These are phyloP conservation scores for Pomatostomus ruficeps DNA, from an alignment of 2,113 vertebrate genomes.

Conservation along the genomic window DNA sequence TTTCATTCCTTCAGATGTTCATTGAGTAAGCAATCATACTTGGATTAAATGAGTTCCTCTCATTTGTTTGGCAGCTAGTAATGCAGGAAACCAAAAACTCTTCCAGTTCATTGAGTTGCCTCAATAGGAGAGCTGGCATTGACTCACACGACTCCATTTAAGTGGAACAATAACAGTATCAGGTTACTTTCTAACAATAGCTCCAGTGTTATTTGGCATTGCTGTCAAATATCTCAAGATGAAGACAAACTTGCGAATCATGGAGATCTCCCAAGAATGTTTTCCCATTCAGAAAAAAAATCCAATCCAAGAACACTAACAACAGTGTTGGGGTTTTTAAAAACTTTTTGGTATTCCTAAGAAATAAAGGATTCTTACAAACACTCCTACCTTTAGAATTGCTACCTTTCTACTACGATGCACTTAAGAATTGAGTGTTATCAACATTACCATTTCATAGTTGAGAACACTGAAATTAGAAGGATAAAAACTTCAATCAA, in stretches of 20 bases:
- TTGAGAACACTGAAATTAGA: background rate
- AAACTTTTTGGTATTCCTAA: background rate
- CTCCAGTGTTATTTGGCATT: constrained; percentile 19
- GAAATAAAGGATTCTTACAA: background rate
- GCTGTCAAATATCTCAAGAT: constrained; percentile 37
- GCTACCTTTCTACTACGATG: background rate
- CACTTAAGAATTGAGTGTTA: background rate
- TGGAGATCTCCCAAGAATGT: constrained; percentile 26
- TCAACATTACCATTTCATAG: background rate
- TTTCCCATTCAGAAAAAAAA: background rate
- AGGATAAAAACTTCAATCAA: background rate
- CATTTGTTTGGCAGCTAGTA: constrained; percentile 32
- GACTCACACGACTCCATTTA: background rate
- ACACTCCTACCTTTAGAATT: background rate
- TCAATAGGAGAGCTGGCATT: constrained; percentile 48
- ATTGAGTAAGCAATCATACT: constrained; percentile 36
- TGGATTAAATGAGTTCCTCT: constrained; percentile 50
- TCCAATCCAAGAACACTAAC: background rate
- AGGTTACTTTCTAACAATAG: constrained; percentile 59
- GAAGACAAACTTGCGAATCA: constrained; percentile 39
- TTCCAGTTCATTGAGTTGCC: constrained; percentile 47
- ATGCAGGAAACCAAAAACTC: constrained; percentile 52
- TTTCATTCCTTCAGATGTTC: constrained; percentile 25
- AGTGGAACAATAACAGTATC: constrained; percentile 65
- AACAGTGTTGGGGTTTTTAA: rapidly evolving